Evolutionary conservation across 2,113 vertebrate species (phyloP), one percentile per base, ranked within the genome.

Genomic region (Archilochus colubris): DNA sequence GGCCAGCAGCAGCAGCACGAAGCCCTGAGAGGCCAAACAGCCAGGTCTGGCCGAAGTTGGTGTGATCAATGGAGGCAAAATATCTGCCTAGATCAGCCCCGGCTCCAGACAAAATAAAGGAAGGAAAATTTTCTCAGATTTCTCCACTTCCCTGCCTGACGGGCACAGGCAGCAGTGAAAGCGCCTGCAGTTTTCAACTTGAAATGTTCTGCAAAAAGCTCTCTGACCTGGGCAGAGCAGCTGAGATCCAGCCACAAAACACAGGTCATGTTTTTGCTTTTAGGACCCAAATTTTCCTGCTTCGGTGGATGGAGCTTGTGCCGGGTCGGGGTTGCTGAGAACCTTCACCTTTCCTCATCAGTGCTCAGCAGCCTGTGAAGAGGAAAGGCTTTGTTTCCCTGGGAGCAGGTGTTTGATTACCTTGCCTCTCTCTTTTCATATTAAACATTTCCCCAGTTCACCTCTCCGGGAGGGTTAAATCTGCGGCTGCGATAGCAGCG

Each of bases 351-450:
- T 58, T 79, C 51, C 67, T 79, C 89, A 80, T 91, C 83, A 14
- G 58, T n/a, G 84, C 70, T 96, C 83, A 77, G 22, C 22, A 91
- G 84, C 68, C 83, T 68, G 89, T 91, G 96, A 93, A 94, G 81
- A 95, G 83, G 75, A 83, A 77, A 93, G 55, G 86, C 88, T 94
- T 95, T 94, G 91, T 89, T 95, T 92, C 58, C 86, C 88, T 8
- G 86, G 88, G 90, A 97, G 96, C 93, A 94, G 93, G 88, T 94
- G 94, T 88, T 88, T 83, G 82, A 94, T 95, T 86, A 62, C 75
- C 88, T 91, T 6, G 3, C 69, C 54, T 86, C 79, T 86, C 94
- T 95, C 91, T 92, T 87, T 89, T 91, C 40, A 16, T 81, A 94
- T 91, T 78, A 70, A 90, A 77, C 68, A 31, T 86, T 91, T 93